Percentiles rank a stretch among this genome's conserved stretches.
Conservation (phyloP, 1,140 invertebrate species). For the Periplaneta americana region DNA sequence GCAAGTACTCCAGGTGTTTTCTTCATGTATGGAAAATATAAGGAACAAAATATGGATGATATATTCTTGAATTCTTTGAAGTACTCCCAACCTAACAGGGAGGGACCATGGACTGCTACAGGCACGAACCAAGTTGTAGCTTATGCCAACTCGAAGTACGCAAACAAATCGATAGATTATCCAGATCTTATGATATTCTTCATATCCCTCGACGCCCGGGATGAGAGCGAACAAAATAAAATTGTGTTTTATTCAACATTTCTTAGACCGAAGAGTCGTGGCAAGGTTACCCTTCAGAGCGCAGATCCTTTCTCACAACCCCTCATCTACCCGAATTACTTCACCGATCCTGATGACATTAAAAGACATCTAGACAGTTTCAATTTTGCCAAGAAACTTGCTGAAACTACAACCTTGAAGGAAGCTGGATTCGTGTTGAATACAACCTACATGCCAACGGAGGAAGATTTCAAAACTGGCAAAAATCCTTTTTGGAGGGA, state of each 20-base stretch:
- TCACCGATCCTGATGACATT: constrained; percentile 61
- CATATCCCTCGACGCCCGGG: background rate
- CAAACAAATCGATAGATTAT: background rate
- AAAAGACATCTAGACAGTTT: too few species aligned
- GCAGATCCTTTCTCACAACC: constrained; percentile 63
- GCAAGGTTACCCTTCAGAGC: constrained; percentile 56
- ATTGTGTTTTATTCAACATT: constrained; percentile 28
- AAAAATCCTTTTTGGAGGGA: background rate
- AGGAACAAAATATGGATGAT: background rate
- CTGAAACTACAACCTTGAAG: too few species aligned
- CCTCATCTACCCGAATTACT: constrained; percentile 76
- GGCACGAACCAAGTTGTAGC: background rate
- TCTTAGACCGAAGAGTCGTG: constrained; percentile 63
- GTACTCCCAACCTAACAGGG: background rate
- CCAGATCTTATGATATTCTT: background rate
- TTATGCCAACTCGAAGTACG: background rate
- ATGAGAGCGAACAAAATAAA: background rate
- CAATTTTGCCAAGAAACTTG: too few species aligned
- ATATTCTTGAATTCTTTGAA: background rate
- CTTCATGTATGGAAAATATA: background rate
- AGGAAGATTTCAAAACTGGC: background rate
- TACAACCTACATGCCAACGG: background rate
- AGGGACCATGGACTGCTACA: background rate
- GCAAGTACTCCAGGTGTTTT: background rate
- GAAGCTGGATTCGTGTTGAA: background rate